phyloP scores from a whole-genome alignment of 2,888 invertebrate genomes.

The Tachystola acroxantha region DNA sequence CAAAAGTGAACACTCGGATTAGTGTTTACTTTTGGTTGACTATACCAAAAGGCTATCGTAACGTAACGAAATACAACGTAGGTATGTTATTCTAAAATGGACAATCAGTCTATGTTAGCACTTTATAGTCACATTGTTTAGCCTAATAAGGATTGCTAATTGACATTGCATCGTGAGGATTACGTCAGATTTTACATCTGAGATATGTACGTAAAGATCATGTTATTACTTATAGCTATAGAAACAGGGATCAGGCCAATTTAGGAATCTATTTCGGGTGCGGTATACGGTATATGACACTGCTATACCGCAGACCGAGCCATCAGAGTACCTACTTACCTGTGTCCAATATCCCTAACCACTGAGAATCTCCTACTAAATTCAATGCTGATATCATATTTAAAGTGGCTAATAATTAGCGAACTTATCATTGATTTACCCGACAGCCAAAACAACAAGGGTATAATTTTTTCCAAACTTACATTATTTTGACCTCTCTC shows the following conservation, averaged over 20 bases:
- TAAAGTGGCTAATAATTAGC: too few relatives aligned
- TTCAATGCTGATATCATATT: too few relatives aligned
- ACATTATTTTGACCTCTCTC: too few relatives aligned
- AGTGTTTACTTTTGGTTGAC: too few relatives aligned
- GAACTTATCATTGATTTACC: too few relatives aligned
- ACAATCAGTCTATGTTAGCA: slow-evolving; percentile 12
- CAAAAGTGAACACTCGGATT: neutral
- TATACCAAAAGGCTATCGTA: slow-evolving; percentile 7
- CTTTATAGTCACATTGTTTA: slow-evolving; percentile 16
- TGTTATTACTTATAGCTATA: too few relatives aligned
- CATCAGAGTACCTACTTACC: too few relatives aligned
- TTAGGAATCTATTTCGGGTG: neutral
- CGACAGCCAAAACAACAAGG: too few relatives aligned
- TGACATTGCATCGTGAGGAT: slow-evolving; percentile 7
- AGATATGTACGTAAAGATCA: too few relatives aligned
- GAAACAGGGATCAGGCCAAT: neutral
- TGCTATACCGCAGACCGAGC: neutral
- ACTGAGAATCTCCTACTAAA: too few relatives aligned
- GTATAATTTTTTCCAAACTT: too few relatives aligned
- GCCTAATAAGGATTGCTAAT: slow-evolving; percentile 11
- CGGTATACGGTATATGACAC: neutral
- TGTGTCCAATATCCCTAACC: too few relatives aligned
- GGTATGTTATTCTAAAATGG: slow-evolving; percentile 11
- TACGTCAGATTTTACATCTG: neutral
- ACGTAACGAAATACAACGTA: slow-evolving; percentile 1